Base-by-base conservation (phyloP, 2,113 vertebrate genomes). In the Oncorhynchus keta region DNA sequence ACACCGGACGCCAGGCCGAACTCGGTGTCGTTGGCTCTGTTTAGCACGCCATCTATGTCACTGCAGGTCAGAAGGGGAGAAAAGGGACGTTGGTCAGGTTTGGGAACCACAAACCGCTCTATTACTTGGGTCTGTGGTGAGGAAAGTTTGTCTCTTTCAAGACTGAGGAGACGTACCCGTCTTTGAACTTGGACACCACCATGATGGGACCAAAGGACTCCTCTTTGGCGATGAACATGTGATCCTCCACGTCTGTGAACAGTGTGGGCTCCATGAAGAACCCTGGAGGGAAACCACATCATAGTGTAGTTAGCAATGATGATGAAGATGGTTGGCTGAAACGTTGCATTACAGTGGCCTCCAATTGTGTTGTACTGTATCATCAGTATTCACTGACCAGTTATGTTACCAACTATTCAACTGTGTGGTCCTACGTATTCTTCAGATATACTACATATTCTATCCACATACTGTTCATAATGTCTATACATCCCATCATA, bases 131-230 rank as follows among this genome's bases (percentile, higher is more conserved):
- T 26, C n/a, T 11, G 35, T 5, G 49, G n/a, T 28, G 18, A 68
- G 8, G 20, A n/a, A 57, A 18, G 0, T 13, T 79, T 89, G 93
- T 16, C 1, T 18, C 55, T 20, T 16, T 57, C 20, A 57, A 20
- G 14, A 18, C 55, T 93, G 9, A 45, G 5, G 9, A 4, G 1
- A 75, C 80, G 75, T 26, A 99, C 97, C 98, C 97, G 0, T 98
- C 91, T 89, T 91, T 94, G 87, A 99, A 99, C 81, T 96, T 99
- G 83, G 98, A 99, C 84, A 99, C 95, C 76, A 99, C 93, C 98
- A 99, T 99, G 72, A 99, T 89, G 0, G 97, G 98, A 14, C 98
- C 98, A 39, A 99, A 99, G 22, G 96, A 97, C 85, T 97, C 96
- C 48, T 97, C 95, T 81, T 88, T 93, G 65, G 95, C 95, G 0